Evolutionary conservation across 2,888 invertebrate genomes (phyloP).

Genomic region (Pollenia labialis): DNA sequence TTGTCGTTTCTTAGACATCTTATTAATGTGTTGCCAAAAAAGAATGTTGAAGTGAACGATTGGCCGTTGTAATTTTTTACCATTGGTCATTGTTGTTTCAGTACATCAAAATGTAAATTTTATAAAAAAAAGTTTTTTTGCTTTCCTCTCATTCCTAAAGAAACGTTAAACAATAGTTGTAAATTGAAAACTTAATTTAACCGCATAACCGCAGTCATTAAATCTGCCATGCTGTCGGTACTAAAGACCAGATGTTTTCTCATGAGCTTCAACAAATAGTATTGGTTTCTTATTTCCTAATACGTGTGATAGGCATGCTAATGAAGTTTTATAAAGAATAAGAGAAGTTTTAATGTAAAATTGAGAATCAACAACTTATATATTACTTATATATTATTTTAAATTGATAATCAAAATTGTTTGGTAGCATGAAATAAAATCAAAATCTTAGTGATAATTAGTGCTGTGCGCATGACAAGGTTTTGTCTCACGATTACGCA

Average conservation of each 20-base stretch:
- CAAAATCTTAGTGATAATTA: neutral
- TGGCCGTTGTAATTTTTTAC: too few species aligned
- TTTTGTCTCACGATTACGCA: too few species aligned
- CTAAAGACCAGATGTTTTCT: neutral
- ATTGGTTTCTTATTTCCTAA: neutral
- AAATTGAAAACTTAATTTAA: neutral
- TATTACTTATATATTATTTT: neutral
- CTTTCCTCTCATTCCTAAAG: neutral
- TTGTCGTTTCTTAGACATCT: too few species aligned
- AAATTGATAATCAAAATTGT: neutral
- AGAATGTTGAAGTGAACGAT: too few species aligned
- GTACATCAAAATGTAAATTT: too few species aligned
- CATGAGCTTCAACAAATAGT: neutral
- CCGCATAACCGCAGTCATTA: slow-evolving; percentile 3
- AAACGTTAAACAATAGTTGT: neutral
- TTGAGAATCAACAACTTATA: too few species aligned
- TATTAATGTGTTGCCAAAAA: too few species aligned
- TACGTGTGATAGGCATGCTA: neutral
- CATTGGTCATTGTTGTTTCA: too few species aligned
- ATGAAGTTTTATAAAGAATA: neutral
- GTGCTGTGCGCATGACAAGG: too few species aligned
- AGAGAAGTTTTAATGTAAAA: too few species aligned
- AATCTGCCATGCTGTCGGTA: neutral
- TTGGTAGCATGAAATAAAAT: neutral
- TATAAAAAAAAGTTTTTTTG: too few species aligned